phyloP scores from a whole-genome alignment of 2,797 vertebrate genomes.

The Paguma larvata region DNA sequence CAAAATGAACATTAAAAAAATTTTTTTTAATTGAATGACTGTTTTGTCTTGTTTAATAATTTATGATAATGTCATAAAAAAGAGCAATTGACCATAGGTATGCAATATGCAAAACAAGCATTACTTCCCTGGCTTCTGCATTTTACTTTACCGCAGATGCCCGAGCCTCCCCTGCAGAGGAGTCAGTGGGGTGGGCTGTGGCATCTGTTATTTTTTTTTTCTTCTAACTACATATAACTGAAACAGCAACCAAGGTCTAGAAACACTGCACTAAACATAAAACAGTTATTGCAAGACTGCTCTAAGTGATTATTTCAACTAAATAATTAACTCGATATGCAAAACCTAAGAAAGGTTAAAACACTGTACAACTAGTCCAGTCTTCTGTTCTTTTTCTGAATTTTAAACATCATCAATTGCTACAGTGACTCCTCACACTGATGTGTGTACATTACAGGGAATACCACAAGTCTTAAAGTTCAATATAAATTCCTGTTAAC shows the following conservation, averaged over 20 bases:
- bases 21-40: not conserved
- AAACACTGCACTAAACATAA: not conserved
- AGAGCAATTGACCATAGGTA: not conserved
- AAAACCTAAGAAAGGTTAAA: conserved; percentile 19
- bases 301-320: not conserved
- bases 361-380: not conserved
- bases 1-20: too few relatives aligned
- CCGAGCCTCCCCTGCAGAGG: not conserved
- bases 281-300: not conserved
- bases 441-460: not conserved
- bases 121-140: not conserved
- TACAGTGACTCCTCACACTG: not conserved
- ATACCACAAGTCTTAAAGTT: conserved; percentile 38
- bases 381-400: not conserved
- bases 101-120: not conserved
- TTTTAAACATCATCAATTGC: not conserved
- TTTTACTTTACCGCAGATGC: not conserved
- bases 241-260: not conserved
- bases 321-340: not conserved
- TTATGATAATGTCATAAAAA: not conserved
- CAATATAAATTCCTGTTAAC: conserved; percentile 6
- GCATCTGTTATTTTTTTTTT: not conserved
- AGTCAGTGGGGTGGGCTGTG: too few relatives aligned
- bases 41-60: not conserved
- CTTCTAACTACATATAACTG: not conserved